Evolutionary conservation across 2,797 vertebrate species (phyloP).

Genomic region (Pangasius mekongensis): DNA sequence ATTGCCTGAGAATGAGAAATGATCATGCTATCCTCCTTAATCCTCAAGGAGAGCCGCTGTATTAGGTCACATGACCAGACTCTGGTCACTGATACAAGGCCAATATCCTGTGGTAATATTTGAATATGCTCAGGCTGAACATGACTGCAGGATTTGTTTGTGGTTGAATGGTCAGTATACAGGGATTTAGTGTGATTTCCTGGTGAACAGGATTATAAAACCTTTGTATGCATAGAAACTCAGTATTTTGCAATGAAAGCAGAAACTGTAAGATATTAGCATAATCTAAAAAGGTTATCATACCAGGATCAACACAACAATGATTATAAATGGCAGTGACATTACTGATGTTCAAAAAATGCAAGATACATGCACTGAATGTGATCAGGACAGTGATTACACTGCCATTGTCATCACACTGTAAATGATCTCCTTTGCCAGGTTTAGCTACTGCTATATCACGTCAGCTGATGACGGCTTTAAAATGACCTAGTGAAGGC

Average conservation of each 20-base stretch:
- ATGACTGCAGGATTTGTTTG: slow-evolving; percentile 52
- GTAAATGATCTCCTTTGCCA: background rate
- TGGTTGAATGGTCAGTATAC: slow-evolving; percentile 48
- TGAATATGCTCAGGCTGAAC: slow-evolving; percentile 27
- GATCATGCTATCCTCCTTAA: background rate
- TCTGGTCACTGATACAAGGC: background rate
- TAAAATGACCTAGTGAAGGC: slow-evolving; percentile 45
- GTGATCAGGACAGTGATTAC: background rate
- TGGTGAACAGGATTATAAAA: slow-evolving; percentile 62
- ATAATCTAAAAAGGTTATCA: background rate
- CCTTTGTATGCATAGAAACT: slow-evolving; percentile 64
- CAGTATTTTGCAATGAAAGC: slow-evolving; percentile 52
- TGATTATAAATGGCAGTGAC: background rate
- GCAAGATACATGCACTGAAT: background rate
- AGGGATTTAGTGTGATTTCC: slow-evolving; percentile 62
- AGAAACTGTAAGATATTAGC: background rate
- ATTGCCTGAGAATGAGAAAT: background rate
- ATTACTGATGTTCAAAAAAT: background rate
- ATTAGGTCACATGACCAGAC: background rate
- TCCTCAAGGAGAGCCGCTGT: background rate
- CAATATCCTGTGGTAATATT: slow-evolving; percentile 25
- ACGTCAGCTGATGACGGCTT: slow-evolving; percentile 38
- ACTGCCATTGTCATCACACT: background rate
- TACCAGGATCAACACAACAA: slow-evolving; percentile 7
- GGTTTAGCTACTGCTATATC: background rate